Evolutionary conservation across 1,140 invertebrate species (phyloP), one percentile per base, ranked within the genome.

Genomic region (Mesaphorura yosii): DNA sequence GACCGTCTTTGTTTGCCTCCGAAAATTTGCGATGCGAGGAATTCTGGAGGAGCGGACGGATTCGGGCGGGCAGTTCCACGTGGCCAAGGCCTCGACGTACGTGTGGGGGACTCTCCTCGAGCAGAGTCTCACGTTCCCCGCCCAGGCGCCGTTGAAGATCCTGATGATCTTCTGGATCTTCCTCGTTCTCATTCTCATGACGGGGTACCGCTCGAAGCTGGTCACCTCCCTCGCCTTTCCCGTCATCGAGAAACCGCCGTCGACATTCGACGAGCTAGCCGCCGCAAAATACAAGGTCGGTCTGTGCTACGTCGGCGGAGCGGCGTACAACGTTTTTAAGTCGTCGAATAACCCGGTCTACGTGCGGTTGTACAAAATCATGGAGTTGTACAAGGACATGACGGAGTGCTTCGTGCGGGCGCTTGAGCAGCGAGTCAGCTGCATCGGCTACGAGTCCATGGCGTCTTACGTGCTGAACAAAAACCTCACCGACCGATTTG

Each of bases 221-320:
- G 57, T 59, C 1, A 27, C 47, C 5, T 23, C 52, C 3, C 48
- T 59, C n/a, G 57, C 51, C 19, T 59, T 59, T 51, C 52, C 52
- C 2, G 42, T 58, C 27, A 6, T 51, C 3, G 52, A 51, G 37
- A 29, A 27, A 28, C 26, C 48, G n/a, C 57, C 57, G 3, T 22
- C 46, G 22, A 59, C 48, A 15, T 59, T 59, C 38, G 27, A 51
- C 1, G 52, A 59, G 14, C 34, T 59, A 12, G 51, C 48, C 2
- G 25, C 38, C 7, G 51, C 48, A 6, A 51, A 50, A 17, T 58
- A 49, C 25, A 22, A 26, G 27, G 46, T 58, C 4, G 56, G 56
- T n/a, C 51, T 58, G 14, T 28, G 45, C 22, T 45, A 53, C 6
- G 40, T 46, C 7, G 56, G 56, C 19, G 56, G 51, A 23, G 45